These are phyloP conservation scores for Rhincodon typus DNA, from an alignment of 2,797 vertebrate genomes.

Conservation along the genomic window DNA sequence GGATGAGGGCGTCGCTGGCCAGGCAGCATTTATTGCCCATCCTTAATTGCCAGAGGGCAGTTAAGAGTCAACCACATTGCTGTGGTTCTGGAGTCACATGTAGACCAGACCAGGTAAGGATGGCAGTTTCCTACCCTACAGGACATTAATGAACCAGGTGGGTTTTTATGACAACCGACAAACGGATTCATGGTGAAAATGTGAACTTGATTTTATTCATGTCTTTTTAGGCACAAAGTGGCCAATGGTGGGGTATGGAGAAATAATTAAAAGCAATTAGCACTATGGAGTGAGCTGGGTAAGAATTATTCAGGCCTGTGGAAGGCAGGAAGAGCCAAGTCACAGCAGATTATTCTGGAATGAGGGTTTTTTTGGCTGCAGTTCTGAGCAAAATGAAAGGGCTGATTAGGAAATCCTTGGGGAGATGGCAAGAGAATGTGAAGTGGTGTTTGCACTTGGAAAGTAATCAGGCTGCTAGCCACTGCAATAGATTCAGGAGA, in stretches of 20 bases:
- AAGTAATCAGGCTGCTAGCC: background rate
- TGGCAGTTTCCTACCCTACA: no score
- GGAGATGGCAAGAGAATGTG: background rate
- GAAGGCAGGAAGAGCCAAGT: background rate
- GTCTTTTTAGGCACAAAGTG: background rate
- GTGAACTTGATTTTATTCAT: background rate
- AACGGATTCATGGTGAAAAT: background rate
- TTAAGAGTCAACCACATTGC: no score
- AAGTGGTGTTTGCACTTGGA: slow-evolving; percentile 1
- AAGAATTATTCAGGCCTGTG: background rate
- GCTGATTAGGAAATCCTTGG: background rate
- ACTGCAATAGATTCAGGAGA: background rate
- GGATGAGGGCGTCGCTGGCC: no score
- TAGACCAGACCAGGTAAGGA: no score
- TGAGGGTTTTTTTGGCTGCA: background rate
- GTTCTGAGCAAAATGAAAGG: background rate
- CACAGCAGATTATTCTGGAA: slow-evolving; percentile 2
- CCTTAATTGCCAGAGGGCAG: no score
- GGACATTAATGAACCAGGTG: no score
- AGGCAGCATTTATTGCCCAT: no score
- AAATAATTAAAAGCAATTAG: background rate
- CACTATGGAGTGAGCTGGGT: background rate
- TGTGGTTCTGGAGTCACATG: no score
- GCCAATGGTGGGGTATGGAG: no score
- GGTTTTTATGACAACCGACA: no score